A percentile compares a stretch with the other conserved stretches of the same genome.
These are phyloP conservation scores for Metridium senile DNA, from an alignment of 92 coral and sea anemone species.

Conservation along the genomic window DNA sequence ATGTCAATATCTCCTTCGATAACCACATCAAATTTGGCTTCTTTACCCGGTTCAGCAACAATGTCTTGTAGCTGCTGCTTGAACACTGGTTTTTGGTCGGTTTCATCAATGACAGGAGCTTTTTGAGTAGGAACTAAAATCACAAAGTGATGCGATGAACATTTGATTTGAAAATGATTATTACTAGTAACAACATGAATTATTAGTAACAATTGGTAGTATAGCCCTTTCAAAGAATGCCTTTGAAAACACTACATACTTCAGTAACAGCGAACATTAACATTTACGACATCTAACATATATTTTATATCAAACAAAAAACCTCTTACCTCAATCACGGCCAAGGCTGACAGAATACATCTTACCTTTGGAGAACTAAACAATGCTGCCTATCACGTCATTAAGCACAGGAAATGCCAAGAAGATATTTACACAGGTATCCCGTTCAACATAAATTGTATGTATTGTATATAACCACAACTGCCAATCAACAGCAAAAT, in stretches of 20 bases:
- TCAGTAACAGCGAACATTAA: background rate
- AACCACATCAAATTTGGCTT: constrained; percentile 76
- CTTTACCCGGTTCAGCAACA: constrained; percentile 61
- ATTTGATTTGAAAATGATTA: no score
- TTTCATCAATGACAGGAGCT: constrained; percentile 32
- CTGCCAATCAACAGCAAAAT: background rate
- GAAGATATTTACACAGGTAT: background rate
- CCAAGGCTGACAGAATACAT: no score
- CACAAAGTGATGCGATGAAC: background rate
- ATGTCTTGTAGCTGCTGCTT: constrained; percentile 58
- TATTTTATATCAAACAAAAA: background rate
- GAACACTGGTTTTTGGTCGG: constrained; percentile 68
- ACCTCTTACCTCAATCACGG: background rate
- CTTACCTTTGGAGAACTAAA: background rate
- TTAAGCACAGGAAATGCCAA: background rate
- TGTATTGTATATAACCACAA: no score
- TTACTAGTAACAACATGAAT: no score
- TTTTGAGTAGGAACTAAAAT: constrained; percentile 29
- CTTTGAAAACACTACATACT: constrained; percentile 34
- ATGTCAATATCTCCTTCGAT: constrained; percentile 78
- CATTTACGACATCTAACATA: constrained; percentile 3
- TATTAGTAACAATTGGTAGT: no score
- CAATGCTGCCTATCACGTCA: no score
- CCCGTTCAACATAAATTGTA: background rate
- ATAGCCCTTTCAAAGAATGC: constrained; percentile 24